phyloP scores from a whole-genome alignment of 1,140 invertebrate species.

The Cataglyphis hispanica region DNA sequence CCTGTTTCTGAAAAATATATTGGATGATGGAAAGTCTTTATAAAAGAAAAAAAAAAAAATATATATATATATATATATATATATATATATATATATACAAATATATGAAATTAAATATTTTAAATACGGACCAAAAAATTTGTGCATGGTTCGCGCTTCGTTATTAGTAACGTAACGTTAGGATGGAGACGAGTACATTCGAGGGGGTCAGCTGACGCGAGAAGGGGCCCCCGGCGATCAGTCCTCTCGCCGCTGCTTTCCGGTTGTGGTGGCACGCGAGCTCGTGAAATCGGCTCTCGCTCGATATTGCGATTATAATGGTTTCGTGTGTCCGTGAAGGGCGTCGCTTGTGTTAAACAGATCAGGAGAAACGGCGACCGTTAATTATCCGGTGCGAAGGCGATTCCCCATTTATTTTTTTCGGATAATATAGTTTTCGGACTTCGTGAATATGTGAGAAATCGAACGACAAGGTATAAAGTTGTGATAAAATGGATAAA shows the following conservation, averaged over 20 bases:
- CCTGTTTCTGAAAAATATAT: too few relatives aligned
- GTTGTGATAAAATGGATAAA: background rate
- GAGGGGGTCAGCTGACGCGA: conserved; percentile 2
- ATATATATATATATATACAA: background rate
- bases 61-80: too few relatives aligned
- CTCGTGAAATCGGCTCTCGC: conserved; percentile 14
- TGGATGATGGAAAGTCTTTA: too few relatives aligned
- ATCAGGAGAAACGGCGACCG: background rate
- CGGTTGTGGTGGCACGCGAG: conserved; percentile 20
- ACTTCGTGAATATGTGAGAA: conserved; percentile 30
- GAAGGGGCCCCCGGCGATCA: conserved; percentile 41
- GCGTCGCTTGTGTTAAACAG: background rate
- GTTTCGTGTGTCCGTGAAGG: background rate
- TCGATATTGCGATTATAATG: conserved; percentile 6
- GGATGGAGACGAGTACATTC: background rate
- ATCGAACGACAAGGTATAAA: conserved; percentile 2
- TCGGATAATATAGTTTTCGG: background rate
- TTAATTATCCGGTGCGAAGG: too few relatives aligned
- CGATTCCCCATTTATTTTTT: background rate
- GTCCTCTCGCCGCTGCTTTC: conserved; percentile 45
- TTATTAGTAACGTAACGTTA: conserved; percentile 7
- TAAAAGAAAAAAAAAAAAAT: too few relatives aligned
- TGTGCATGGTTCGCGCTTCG: background rate
- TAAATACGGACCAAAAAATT: background rate
- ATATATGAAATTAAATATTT: background rate